Percentiles rank a stretch among this genome's conserved stretches.
Conservation (phyloP, 1,140 invertebrate genomes). For the Elysia chlorotica region DNA sequence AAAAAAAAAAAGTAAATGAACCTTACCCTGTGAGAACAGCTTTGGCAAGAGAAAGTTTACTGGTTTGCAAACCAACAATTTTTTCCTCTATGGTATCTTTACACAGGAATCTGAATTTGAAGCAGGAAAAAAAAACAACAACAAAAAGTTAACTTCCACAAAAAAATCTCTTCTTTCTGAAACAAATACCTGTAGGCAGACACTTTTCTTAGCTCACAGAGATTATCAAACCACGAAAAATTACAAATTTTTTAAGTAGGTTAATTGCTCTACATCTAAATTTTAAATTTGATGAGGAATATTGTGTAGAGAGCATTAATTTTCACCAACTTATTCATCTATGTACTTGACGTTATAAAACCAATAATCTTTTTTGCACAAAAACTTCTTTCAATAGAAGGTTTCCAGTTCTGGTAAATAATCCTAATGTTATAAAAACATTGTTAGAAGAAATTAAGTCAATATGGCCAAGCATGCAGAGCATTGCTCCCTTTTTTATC, state of each 20-base stretch:
- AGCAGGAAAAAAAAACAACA: slow-evolving; percentile 25
- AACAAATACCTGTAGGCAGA: no score
- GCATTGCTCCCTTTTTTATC: no score
- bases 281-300: neutral
- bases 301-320: no score
- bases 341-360: no score
- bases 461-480: no score
- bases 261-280: neutral
- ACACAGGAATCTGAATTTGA: slow-evolving; percentile 78
- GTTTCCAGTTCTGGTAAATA: no score
- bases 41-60: slow-evolving; percentile 79
- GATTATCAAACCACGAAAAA: no score
- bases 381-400: neutral
- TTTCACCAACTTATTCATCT: no score
- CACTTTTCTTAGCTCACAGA: no score
- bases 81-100: slow-evolving; percentile 83
- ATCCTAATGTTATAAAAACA: neutral
- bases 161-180: neutral
- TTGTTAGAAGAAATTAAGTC: neutral
- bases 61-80: slow-evolving; percentile 78
- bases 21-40: slow-evolving; percentile 66
- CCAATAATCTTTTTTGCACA: no score
- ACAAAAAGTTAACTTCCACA: neutral
- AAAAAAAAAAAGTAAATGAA: neutral
- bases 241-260: neutral